Percentiles rank a stretch among this genome's conserved stretches.
phyloP scores from a whole-genome alignment of 2,888 invertebrate species.

The Hipparchia sbordonii region DNA sequence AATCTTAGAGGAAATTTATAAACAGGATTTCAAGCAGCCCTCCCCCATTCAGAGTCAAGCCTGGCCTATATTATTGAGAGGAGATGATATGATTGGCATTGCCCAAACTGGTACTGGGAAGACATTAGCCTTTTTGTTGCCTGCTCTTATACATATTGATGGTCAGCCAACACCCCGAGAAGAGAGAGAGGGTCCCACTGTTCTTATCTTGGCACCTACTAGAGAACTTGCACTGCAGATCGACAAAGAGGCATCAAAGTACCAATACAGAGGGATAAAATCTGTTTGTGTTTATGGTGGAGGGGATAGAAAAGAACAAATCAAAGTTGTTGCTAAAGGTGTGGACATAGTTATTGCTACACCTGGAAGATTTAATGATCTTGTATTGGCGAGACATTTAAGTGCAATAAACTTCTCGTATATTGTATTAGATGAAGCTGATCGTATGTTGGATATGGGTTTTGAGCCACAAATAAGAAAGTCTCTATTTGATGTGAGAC shows the following conservation, averaged over 20 bases:
- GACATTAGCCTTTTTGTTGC: conserved; percentile 96
- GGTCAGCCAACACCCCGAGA: conserved; percentile 89
- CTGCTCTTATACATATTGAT: conserved; percentile 96
- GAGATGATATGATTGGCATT: conserved; percentile 97
- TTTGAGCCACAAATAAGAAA: conserved; percentile 95
- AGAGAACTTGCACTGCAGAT: conserved; percentile 97
- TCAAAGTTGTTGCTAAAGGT: conserved; percentile 88
- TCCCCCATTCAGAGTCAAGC: conserved; percentile 97
- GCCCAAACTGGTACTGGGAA: conserved; percentile 98
- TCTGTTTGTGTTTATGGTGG: conserved; percentile 97
- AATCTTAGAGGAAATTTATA: conserved; percentile 90
- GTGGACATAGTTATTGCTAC: conserved; percentile 98
- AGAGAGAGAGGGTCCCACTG: conserved; percentile 91
- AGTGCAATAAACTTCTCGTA: conserved; percentile 92
- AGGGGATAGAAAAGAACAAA: conserved; percentile 90
- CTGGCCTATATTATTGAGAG: conserved; percentile 96
- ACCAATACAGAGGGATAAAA: conserved; percentile 92
- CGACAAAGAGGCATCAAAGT: conserved; percentile 94
- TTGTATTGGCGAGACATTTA: conserved; percentile 88
- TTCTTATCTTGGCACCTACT: conserved; percentile 95
- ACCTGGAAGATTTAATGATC: conserved; percentile 95
- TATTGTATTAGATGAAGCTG: conserved; percentile 96
- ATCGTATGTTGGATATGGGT: conserved; percentile 94
- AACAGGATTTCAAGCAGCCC: conserved; percentile 91
- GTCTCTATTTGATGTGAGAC: conserved; percentile 90